These are phyloP conservation scores for Apomyelois bistriatella DNA, from an alignment of 2,888 invertebrate genomes.

Conservation along the genomic window DNA sequence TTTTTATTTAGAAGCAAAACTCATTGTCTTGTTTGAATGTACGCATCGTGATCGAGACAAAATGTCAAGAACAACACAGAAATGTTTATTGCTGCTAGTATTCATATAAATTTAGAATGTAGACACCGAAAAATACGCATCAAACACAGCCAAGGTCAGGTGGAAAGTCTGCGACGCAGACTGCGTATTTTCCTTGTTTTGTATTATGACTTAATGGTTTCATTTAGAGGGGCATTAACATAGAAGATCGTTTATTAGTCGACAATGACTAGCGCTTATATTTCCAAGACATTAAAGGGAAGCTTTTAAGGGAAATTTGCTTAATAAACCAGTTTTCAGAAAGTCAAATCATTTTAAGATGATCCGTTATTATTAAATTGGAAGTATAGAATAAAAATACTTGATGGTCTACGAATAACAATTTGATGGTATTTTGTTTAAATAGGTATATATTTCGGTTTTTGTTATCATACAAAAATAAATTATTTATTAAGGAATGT, in stretches of 20 bases:
- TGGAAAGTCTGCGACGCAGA: no score
- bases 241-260: not conserved
- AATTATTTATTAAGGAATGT: no score
- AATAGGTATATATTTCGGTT: no score
- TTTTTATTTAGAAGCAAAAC: no score
- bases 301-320: not conserved
- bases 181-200: conserved; percentile 6
- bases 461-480: no score
- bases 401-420: no score
- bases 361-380: not conserved
- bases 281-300: not conserved
- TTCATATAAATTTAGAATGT: not conserved
- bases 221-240: not conserved
- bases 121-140: not conserved
- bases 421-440: no score
- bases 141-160: not conserved
- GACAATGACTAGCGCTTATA: conserved; percentile 5
- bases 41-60: no score
- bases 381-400: not conserved
- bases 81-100: no score
- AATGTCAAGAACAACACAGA: no score
- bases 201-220: not conserved
- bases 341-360: not conserved
- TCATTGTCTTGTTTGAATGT: no score
- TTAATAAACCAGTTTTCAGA: not conserved